Base-by-base conservation (phyloP, 2,888 invertebrate genomes). In the Leptopterna dolabrata region DNA sequence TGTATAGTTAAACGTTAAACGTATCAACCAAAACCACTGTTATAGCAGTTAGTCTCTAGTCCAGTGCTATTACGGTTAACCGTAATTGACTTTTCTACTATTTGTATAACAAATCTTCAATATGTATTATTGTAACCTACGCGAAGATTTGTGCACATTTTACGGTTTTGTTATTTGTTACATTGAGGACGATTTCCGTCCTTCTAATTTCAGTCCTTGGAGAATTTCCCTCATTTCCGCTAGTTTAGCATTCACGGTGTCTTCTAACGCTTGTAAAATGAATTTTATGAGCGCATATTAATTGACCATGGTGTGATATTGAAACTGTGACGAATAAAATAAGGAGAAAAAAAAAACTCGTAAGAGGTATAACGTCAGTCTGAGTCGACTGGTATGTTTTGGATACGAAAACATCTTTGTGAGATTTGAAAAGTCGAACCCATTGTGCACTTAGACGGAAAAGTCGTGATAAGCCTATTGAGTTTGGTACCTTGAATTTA, bases 241-340 rank as follows among this genome's bases (percentile, higher is more conserved):
- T 63, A 63, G 63, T 24, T 9, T 63, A 63, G 63, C 63, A 63
- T 63, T 63, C 63, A 63, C 63, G 13, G 63, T 63, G 63, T 63
- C 63, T 63, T 63, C 63, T 63, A 63, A 55, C 11, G 63, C 63
- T 63, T 63, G 63, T 63, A 63, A 63, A 55, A 63, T 24, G 24
- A 63, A 63, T 63, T 55, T 63, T 63, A 63, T 63, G 19, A 63
- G 24, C 24, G 24, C 63, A 11, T 55, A 6, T 19, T n/a, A 24
- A 63, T 63, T 63, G 63, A 24, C 63, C 63, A 19, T 24, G 63
- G 63, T 63, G 63, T 63, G 63, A 63, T 63, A 63, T 63, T 63
- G 63, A 63, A 63, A 63, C 63, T 63, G 63, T 63, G 63, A 63
- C 24, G 63, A 63, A 63, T 63, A 63, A 63, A 63, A 63, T 63